Conservation (phyloP, 2,888 invertebrate genomes). For the Plagiodera versicolora region DNA sequence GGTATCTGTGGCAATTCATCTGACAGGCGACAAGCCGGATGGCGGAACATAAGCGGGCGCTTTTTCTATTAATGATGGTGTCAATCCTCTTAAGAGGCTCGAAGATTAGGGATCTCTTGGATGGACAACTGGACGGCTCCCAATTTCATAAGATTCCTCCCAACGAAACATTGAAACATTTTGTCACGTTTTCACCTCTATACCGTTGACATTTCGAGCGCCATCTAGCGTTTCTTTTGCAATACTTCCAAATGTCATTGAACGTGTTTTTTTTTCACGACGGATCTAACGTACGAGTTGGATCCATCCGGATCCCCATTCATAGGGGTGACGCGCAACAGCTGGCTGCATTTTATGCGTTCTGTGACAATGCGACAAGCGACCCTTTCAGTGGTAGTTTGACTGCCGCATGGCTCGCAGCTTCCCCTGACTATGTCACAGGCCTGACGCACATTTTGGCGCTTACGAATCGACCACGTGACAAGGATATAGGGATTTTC, state of each 20-base stretch:
- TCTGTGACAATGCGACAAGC: conserved; percentile 49
- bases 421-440: conserved; percentile 43
- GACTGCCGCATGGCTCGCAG: conserved; percentile 46
- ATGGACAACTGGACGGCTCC: conserved; percentile 27
- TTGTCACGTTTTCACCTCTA: too few relatives aligned
- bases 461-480: conserved; percentile 27
- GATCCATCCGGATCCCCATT: background rate
- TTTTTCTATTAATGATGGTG: conserved; percentile 47
- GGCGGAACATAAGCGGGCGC: conserved; percentile 43
- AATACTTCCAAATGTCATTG: too few relatives aligned
- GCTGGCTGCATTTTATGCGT: conserved; percentile 47
- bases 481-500: background rate
- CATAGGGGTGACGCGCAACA: conserved; percentile 42
- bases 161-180: background rate
- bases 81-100: conserved; percentile 41
- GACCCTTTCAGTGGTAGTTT: conserved; percentile 48
- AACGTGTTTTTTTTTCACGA: too few relatives aligned
- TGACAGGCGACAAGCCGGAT: conserved; percentile 38
- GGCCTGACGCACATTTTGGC: conserved; percentile 29
- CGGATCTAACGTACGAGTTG: too few relatives aligned
- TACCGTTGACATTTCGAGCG: too few relatives aligned
- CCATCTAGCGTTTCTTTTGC: too few relatives aligned
- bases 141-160: conserved; percentile 21
- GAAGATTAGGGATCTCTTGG: conserved; percentile 37
- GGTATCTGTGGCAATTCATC: conserved; percentile 32